A percentile compares a stretch with the other conserved stretches of the same genome.
Evolutionary conservation across 2,113 vertebrate genomes (phyloP).

Genomic region (Pseudopipra pipra): DNA sequence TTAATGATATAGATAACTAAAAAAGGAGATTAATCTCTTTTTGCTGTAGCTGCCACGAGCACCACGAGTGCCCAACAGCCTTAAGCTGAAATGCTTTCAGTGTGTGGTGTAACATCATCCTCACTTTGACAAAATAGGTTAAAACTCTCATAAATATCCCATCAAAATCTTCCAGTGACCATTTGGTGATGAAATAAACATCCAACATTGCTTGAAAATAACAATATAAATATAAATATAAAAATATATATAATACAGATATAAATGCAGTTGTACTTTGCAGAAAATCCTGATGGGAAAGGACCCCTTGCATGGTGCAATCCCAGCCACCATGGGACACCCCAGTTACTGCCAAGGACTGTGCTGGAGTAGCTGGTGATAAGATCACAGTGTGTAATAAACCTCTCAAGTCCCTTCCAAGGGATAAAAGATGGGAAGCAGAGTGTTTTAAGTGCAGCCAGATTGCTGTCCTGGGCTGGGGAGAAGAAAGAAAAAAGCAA

Average conservation of each 20-base stretch:
- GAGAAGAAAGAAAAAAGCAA: not conserved
- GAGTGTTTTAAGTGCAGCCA: constrained; percentile 40
- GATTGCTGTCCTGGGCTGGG: not conserved
- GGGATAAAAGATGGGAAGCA: not conserved
- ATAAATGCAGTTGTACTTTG: not conserved
- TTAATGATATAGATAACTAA: not conserved
- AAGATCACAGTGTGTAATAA: not conserved
- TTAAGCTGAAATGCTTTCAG: not conserved
- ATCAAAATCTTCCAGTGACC: not conserved
- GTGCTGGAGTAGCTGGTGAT: not conserved
- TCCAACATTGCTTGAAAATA: not conserved
- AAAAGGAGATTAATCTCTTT: not conserved
- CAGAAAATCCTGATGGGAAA: not conserved
- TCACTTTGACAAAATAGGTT: not conserved
- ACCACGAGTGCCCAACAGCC: accelerated
- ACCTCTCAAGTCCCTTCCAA: not conserved
- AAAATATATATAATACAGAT: accelerated
- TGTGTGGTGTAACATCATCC: not conserved
- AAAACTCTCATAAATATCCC: not conserved
- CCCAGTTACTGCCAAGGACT: not conserved
- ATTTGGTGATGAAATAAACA: not conserved
- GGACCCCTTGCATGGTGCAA: not conserved
- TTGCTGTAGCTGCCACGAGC: not conserved
- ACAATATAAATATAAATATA: accelerated
- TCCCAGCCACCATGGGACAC: accelerated